These are phyloP conservation scores for Drosophila repletoides DNA, from an alignment of 1,140 invertebrate species.

Conservation along the genomic window DNA sequence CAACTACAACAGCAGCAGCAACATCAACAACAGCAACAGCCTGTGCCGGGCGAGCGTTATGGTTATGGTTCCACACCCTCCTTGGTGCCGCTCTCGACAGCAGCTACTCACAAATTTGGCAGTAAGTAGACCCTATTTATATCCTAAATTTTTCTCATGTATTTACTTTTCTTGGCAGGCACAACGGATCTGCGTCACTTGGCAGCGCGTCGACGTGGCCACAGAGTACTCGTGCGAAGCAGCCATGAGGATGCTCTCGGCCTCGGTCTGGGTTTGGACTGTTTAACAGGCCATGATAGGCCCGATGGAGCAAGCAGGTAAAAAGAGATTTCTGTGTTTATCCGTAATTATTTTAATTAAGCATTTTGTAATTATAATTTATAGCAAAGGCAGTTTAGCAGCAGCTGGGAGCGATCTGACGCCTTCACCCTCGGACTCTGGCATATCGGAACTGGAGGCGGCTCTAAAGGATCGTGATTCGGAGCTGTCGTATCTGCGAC, in stretches of 20 bases:
- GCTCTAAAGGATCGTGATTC: slow-evolving; percentile 88
- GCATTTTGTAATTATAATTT: neutral
- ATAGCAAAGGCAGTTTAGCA: slow-evolving; percentile 47
- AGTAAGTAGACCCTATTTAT: slow-evolving; percentile 57
- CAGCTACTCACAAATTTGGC: slow-evolving; percentile 68
- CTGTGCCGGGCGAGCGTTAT: slow-evolving; percentile 60
- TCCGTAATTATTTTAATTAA: neutral
- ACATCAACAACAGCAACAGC: slow-evolving; percentile 10
- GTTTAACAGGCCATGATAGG: slow-evolving; percentile 32
- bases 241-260: slow-evolving; percentile 45
- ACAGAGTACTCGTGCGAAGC: slow-evolving; percentile 48
- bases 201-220: slow-evolving; percentile 58
- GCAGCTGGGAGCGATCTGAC: slow-evolving; percentile 83
- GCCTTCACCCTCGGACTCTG: slow-evolving; percentile 91
- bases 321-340: neutral
- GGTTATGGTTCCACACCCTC: slow-evolving; percentile 78
- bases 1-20: slow-evolving; percentile 32
- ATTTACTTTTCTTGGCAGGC: slow-evolving; percentile 29
- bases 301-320: slow-evolving; percentile 54
- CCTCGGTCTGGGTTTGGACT: slow-evolving; percentile 17
- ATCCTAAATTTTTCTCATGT: neutral
- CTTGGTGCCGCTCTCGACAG: slow-evolving; percentile 55
- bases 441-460: slow-evolving; percentile 90
- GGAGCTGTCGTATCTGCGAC: slow-evolving; percentile 87
- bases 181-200: slow-evolving; percentile 72